Evolutionary conservation across 2,888 invertebrate species (phyloP), one percentile per base, ranked within the genome.

Genomic region (Leucoma salicis): DNA sequence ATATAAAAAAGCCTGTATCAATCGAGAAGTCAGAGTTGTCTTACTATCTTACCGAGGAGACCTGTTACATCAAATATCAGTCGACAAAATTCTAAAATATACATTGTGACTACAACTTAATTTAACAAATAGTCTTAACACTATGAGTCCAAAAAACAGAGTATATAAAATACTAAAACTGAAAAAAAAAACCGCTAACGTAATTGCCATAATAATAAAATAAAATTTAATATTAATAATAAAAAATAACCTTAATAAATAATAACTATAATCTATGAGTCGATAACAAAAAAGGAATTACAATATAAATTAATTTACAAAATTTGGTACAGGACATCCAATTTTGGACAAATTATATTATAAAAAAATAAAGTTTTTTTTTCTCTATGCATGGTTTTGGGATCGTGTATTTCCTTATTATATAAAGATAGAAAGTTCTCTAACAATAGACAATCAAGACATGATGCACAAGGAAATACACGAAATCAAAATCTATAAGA

Each of bases 291-390:
- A 36, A 49, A 32, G 46, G 24, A 31, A 33, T 36, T 42, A 50
- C 34, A 57, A 42, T 39, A 55, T 52, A 58, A 55, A 54, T 58
- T 51, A 55, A 46, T 51, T 52, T 63, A 58, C 47, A 14, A 59
- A 66, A 62, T 83, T 83, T 85, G 85, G 85, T 85, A 78, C 74
- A 66, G 75, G 49, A 78, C 82, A 83, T 84, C 86, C 84, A 83
- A 84, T 58, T 62, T 70, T 81, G 82, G 85, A 84, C 49, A 79
- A 66, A 46, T 25, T 52, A 64, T 61, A 54, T 39, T 43, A 61
- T 44, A 56, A 50, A 61, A 49, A 56, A 50, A 53, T 44, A 43
- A 48, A 31, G 32, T 38, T 42, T 14, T 36, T 35, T 27, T 35
- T 28, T 32, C 18, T 33, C 3, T n/a, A 27, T 27, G 27, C 27